These are phyloP conservation scores for Esox niger DNA, from an alignment of 2,113 vertebrate species.

Conservation along the genomic window DNA sequence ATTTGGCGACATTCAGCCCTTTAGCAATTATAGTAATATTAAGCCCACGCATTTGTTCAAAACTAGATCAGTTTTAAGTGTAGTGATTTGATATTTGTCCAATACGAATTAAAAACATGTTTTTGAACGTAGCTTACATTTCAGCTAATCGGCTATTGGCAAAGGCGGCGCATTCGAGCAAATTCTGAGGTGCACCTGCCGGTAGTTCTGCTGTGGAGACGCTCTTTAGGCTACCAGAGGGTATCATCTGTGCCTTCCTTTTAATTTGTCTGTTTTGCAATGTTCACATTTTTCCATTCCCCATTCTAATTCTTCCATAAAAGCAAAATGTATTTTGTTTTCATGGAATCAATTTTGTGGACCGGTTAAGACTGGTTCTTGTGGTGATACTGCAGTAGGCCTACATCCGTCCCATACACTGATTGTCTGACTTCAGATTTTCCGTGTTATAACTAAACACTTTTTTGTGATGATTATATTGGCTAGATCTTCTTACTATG, in stretches of 20 bases:
- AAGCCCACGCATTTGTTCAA: too few species aligned
- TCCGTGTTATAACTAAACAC: too few species aligned
- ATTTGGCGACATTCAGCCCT: too few species aligned
- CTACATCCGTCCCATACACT: background rate
- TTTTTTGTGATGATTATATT: too few species aligned
- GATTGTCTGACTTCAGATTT: too few species aligned
- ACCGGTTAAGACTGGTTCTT: too few species aligned
- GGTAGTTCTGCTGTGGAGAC: slow-evolving; percentile 50
- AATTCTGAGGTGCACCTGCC: slow-evolving; percentile 67
- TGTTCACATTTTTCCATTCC: background rate
- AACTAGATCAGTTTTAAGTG: background rate
- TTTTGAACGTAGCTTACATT: background rate
- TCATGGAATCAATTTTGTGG: too few species aligned
- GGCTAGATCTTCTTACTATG: too few species aligned
- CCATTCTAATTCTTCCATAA: too few species aligned
- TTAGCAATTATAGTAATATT: too few species aligned
- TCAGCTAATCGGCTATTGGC: slow-evolving; percentile 11
- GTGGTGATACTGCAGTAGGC: background rate
- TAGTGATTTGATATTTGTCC: background rate
- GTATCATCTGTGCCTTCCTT: background rate
- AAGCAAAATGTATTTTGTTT: too few species aligned
- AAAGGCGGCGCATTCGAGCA: slow-evolving; percentile 78
- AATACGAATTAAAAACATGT: too few species aligned
- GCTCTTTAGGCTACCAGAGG: background rate
- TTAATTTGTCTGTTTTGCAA: background rate